Base-by-base conservation (phyloP, 92 coral and sea anemone genomes). In the Porites divaricata region DNA sequence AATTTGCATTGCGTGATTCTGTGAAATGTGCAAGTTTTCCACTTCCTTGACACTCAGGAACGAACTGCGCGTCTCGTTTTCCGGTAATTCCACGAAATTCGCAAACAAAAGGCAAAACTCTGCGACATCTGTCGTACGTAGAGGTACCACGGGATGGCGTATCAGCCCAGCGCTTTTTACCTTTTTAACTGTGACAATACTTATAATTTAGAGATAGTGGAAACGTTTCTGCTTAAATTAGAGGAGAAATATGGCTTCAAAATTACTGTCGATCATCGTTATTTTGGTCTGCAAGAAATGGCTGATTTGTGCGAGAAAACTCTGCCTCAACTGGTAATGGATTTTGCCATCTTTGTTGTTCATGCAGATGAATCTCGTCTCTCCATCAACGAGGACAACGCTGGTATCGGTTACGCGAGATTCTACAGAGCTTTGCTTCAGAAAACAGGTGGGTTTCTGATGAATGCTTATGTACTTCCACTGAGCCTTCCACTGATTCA, bases 331-430 rank as follows among this genome's bases (percentile, higher is more conserved):
- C 66, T 56, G 54, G 23, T 71, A 25, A 61, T 88, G 56, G 80
- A 88, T 73, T 87, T 78, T 54, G 91, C 91, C 2, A 70, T 88
- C 54, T 88, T 91, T 75, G 91, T 84, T 4, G 89, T 91, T 11
- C 91, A 88, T 71, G 94, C 94, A 13, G 71, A 84, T 23, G 94
- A 88, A 74, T 91, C 91, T 51, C 72, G 84, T 62, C 78, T 84
- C 9, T 84, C 81, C 9, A 78, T 91, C 35, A 91, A 91, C 79
- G 87, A 88, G 52, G 74, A 67, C 6, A 73, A 81, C 52, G 54
- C 77, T 52, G 86, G 77, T 20, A 61, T 23, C 21, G 91, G 94
- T 0, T 88, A 91, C 74, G 87, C 89, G 17, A 84, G 75, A 85
- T 2, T 88, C 4, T 91, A 87, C 57, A 80, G 81, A 15, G 68